Conservation (phyloP, 2,888 invertebrate genomes). For the Tubulanus polymorphus region DNA sequence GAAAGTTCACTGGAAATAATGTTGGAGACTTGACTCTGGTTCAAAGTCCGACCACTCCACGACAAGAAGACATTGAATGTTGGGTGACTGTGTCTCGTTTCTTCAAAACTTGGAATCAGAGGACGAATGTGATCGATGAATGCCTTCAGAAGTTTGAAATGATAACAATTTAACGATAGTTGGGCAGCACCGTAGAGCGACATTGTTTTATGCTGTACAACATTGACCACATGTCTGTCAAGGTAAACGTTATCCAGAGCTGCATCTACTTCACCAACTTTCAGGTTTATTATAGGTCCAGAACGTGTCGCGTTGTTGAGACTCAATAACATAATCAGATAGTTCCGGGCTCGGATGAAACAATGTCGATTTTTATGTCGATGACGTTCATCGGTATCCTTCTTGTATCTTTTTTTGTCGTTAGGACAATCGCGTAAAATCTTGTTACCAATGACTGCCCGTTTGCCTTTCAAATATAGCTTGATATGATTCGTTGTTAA, state of each 20-base stretch:
- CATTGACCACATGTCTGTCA: neutral
- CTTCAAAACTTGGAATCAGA: neutral
- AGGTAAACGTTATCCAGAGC: neutral
- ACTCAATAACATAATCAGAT: neutral
- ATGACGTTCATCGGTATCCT: neutral
- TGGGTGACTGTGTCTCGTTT: neutral
- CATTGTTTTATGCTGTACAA: neutral
- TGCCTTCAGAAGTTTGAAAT: neutral
- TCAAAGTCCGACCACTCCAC: neutral
- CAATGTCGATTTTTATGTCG: neutral
- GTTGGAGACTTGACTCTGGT: neutral
- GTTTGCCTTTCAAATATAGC: neutral
- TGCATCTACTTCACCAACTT: neutral
- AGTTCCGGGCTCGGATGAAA: neutral
- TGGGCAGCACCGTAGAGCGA: neutral
- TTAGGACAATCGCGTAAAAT: neutral
- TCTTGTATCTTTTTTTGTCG: neutral
- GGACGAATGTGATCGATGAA: neutral
- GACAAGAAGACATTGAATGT: neutral
- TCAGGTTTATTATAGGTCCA: neutral
- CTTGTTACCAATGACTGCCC: neutral
- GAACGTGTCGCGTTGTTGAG: neutral
- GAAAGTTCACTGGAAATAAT: neutral
- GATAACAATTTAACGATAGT: neutral
- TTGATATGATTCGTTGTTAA: neutral